phyloP scores from a whole-genome alignment of 2,113 vertebrate species.

The Cololabis saira region DNA sequence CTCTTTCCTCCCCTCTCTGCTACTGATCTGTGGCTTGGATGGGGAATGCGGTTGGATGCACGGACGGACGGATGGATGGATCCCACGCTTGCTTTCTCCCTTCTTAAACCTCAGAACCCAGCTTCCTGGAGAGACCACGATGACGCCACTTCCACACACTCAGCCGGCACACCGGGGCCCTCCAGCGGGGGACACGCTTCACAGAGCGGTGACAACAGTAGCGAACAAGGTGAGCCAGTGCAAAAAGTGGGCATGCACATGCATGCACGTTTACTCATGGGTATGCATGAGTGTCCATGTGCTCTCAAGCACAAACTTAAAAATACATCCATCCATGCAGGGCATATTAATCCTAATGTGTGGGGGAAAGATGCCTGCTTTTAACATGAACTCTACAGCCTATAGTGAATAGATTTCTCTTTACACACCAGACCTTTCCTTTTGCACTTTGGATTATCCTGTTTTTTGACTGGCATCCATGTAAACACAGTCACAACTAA shows the following conservation, averaged over 20 bases:
- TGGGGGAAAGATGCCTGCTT: conserved; percentile 48
- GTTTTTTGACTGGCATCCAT: conserved; percentile 69
- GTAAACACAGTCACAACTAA: conserved; percentile 72
- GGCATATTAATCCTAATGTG: conserved; percentile 53
- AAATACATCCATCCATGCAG: conserved; percentile 45
- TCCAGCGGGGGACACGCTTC: conserved; percentile 99
- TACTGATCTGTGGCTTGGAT: conserved; percentile 87
- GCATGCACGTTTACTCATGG: conserved; percentile 33
- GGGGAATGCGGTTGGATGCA: conserved; percentile 85
- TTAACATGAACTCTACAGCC: conserved; percentile 53
- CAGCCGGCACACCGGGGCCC: conserved; percentile 97
- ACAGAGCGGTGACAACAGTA: conserved; percentile 99
- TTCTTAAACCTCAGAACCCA: conserved; percentile 90
- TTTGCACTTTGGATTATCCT: conserved; percentile 63
- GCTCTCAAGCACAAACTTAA: conserved; percentile 47
- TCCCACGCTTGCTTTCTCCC: conserved; percentile 78
- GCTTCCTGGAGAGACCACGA: conserved; percentile 99
- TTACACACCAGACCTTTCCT: conserved; percentile 43
- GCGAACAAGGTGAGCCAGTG: conserved; percentile 95
- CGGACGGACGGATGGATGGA: conserved; percentile 79
- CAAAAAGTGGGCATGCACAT: conserved; percentile 64
- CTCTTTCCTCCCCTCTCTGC: conserved; percentile 70
- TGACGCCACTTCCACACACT: conserved; percentile 98
- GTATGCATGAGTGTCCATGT: conserved; percentile 1
- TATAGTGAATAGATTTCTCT: conserved; percentile 42